Evolutionary conservation across 2,888 invertebrate genomes (phyloP).

Genomic region (Leptarthrus brevirostris): DNA sequence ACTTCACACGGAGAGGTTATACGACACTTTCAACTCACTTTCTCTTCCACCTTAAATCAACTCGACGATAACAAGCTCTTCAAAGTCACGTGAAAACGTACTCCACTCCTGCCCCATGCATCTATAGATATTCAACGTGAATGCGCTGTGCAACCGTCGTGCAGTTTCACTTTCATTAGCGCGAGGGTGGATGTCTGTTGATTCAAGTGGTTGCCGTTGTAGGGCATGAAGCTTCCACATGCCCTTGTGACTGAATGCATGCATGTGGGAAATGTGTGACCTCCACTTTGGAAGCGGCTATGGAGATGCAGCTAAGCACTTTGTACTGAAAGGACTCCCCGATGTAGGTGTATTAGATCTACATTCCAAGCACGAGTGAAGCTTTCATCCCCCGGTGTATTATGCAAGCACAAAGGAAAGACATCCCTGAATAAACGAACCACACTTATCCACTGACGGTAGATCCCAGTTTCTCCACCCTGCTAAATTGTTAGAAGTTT

Average conservation of each 20-base stretch:
- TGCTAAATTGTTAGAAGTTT: conserved; percentile 43
- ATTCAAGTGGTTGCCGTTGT: conserved; percentile 42
- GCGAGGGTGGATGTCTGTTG: conserved; percentile 45
- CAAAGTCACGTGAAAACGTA: conserved; percentile 20
- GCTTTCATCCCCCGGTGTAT: conserved; percentile 8
- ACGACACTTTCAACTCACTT: conserved; percentile 32
- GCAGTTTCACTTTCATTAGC: conserved; percentile 41
- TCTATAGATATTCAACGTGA: conserved; percentile 16
- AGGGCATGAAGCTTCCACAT: conserved; percentile 39
- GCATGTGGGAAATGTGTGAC: conserved; percentile 14
- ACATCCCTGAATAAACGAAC: conserved; percentile 23
- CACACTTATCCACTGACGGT: conserved; percentile 15
- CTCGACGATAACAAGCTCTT: conserved; percentile 26
- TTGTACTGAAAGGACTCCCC: conserved; percentile 4
- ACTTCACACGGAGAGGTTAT: conserved; percentile 6
- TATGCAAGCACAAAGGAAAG: conserved; percentile 17
- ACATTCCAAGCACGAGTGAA: neutral
- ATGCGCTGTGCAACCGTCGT: conserved; percentile 20
- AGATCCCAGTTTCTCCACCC: neutral
- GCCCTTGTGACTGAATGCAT: conserved; percentile 40
- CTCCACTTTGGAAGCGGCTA: conserved; percentile 25
- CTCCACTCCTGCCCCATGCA: neutral
- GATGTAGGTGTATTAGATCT: neutral
- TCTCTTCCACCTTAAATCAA: conserved; percentile 23
- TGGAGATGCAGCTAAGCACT: conserved; percentile 27